Evolutionary conservation across 2,888 invertebrate species (phyloP).

Genomic region (Patella depressa): DNA sequence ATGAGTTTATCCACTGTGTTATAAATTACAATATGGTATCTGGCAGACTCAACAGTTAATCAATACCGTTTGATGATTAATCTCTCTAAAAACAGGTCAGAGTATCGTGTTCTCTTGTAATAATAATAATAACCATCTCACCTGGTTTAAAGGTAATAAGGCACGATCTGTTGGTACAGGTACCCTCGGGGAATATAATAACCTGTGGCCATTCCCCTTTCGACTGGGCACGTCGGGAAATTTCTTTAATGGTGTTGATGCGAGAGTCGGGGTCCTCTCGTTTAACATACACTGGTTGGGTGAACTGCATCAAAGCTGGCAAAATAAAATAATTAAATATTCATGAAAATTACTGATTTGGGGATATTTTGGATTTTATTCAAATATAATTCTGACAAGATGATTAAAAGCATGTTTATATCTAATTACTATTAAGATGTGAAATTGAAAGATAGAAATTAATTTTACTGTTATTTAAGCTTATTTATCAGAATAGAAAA

Average conservation of each 20-base stretch:
- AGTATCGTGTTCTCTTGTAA: not conserved
- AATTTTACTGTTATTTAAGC: too few species aligned
- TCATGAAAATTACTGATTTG: too few species aligned
- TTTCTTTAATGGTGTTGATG: conserved; percentile 90
- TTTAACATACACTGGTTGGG: conserved; percentile 95
- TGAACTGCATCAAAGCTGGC: conserved; percentile 89
- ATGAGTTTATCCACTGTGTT: not conserved
- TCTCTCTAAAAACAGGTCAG: too few species aligned
- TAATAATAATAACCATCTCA: conserved; percentile 29
- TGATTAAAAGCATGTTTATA: too few species aligned
- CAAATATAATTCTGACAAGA: too few species aligned
- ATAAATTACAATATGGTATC: conserved; percentile 3
- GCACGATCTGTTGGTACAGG: conserved; percentile 93
- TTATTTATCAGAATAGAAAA: too few species aligned
- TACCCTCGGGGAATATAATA: conserved; percentile 95
- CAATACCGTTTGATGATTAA: too few species aligned
- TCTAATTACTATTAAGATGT: too few species aligned
- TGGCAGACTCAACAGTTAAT: too few species aligned
- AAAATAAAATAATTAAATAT: too few species aligned
- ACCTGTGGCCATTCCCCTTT: conserved; percentile 90
- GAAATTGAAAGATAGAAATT: too few species aligned
- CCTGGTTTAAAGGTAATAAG: conserved; percentile 74
- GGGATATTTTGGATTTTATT: too few species aligned
- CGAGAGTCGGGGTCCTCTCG: conserved; percentile 93
- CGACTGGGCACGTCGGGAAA: conserved; percentile 86